Percentiles rank a stretch among this genome's conserved stretches.
Evolutionary conservation across 2,113 vertebrate species (phyloP).

Genomic region (Polypterus senegalus): DNA sequence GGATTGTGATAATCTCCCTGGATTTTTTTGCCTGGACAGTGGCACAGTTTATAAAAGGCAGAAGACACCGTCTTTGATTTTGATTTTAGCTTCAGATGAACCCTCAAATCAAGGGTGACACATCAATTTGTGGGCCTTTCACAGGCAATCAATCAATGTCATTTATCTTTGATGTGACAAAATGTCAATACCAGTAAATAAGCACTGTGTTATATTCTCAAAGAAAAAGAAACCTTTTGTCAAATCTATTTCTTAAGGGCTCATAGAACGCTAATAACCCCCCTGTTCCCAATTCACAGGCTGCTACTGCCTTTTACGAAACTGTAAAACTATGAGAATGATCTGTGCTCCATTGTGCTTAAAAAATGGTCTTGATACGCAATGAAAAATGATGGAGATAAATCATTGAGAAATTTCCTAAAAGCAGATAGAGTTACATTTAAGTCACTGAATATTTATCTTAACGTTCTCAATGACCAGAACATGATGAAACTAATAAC

Average conservation of each 20-base stretch:
- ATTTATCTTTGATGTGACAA: slow-evolving; percentile 12
- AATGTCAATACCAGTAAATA: slow-evolving; percentile 6
- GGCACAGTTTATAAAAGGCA: too few species aligned
- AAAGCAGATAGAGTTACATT: not conserved
- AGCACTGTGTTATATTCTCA: not conserved
- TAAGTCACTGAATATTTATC: not conserved
- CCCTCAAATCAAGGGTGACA: slow-evolving; percentile 13
- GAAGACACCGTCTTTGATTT: not conserved
- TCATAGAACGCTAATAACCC: too few species aligned
- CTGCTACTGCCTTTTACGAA: too few species aligned
- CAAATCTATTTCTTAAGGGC: not conserved
- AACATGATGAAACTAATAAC: not conserved
- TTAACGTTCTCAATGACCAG: not conserved
- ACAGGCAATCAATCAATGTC: slow-evolving; percentile 8
- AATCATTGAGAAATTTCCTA: not conserved
- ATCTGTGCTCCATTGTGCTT: not conserved
- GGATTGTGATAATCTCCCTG: too few species aligned
- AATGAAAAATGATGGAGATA: not conserved
- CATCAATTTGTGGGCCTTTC: slow-evolving; percentile 11
- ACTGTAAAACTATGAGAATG: too few species aligned
- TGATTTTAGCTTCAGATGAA: slow-evolving; percentile 5
- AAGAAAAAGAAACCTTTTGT: not conserved
- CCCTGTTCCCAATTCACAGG: too few species aligned
- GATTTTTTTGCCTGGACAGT: too few species aligned
- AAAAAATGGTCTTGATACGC: not conserved